These are phyloP conservation scores for Neomorphus geoffroyi DNA, from an alignment of 2,797 vertebrate genomes.

Conservation along the genomic window DNA sequence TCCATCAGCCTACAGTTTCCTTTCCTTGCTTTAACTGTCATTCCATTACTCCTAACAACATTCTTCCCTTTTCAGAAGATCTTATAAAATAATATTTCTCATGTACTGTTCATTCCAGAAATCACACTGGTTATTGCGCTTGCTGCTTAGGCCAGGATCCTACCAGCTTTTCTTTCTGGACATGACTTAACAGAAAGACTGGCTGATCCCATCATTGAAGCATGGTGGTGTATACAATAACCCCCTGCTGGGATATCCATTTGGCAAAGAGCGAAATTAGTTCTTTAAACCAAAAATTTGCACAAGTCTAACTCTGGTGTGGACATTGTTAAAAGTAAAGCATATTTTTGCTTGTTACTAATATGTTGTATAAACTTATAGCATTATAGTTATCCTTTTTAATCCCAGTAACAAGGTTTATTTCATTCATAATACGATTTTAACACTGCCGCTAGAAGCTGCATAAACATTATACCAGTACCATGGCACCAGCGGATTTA, in stretches of 20 bases:
- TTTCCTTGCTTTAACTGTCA: background rate
- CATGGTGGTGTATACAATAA: background rate
- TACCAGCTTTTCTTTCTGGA: background rate
- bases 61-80: background rate
- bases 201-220: background rate
- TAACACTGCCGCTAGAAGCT: background rate
- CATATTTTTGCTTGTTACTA: background rate
- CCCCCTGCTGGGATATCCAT: background rate
- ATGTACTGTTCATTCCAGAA: background rate
- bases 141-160: background rate
- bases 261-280: background rate
- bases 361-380: background rate
- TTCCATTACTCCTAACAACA: background rate
- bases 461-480: background rate
- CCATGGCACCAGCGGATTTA: background rate
- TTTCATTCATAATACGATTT: background rate
- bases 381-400: background rate
- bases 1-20: slow-evolving; percentile 9
- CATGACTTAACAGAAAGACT: background rate
- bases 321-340: background rate
- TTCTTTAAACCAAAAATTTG: background rate
- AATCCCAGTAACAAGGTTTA: background rate
- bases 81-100: background rate
- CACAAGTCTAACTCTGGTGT: background rate
- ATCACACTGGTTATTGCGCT: background rate